Base-by-base conservation (phyloP, 2,888 invertebrate genomes). In the Myopa testacea region DNA sequence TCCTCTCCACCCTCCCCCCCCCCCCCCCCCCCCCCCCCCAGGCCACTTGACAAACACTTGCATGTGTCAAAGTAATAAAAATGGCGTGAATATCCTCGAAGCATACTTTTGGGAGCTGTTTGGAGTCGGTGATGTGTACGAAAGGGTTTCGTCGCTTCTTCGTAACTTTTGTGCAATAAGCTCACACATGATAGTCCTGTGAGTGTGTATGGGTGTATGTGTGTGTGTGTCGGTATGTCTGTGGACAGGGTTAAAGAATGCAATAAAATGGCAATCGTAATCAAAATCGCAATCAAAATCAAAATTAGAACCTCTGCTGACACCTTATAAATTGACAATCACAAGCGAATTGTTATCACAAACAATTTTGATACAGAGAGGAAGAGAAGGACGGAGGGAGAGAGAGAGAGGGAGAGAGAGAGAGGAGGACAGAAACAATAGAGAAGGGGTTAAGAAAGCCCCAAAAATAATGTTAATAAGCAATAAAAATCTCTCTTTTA, bases 101-200 rank as follows among this genome's bases (percentile, higher is more conserved):
- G 68, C 68, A 69, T 68, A 69, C 75, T 60, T 75, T 69, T 55
- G 75, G 75, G 75, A 75, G 60, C 58, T 45, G 68, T 75, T 75
- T 45, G 14, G 19, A 5, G 34, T 7, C 3, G 37, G 67, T 10
- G 16, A 38, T 34, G 19, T 37, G 10, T 4, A 26, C n/a, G 40
- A 55, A 75, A 75, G 75, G 75, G 75, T 75, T 68, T 14, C 26
- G 19, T 40, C 16, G 7, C 45, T 26, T 3, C 34, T n/a, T 55
- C 16, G 55, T 5, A 55, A 55, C 55, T 14, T n/a, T n/a, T 55
- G 14, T 34, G 37, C 38, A 65, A 34, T 65, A 14, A 37, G 10
- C 34, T 37, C 38, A 65, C 34, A 65, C 37, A 65, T 14, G 26
- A 12, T 12, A 14, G 10, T 37, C 37, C 16, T 4, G 16, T 14